Conservation (phyloP, 1,140 invertebrate genomes). For the Euschistus heros region DNA sequence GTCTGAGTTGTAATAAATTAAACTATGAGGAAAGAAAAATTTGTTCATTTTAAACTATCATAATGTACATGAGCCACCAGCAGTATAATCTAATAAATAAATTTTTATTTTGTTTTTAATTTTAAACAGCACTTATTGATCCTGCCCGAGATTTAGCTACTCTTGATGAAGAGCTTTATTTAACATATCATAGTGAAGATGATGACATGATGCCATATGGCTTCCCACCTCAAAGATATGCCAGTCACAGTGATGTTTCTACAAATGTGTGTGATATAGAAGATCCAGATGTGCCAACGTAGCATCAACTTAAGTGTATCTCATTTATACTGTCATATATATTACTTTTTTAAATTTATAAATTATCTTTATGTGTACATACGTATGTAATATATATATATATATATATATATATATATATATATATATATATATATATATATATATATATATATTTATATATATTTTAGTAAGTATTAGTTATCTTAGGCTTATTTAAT, state of each 20-base stretch:
- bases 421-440: background rate
- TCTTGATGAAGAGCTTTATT: conserved; percentile 63
- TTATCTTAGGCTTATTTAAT: background rate
- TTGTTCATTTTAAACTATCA: too few relatives aligned
- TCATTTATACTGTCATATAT: conserved; percentile 1
- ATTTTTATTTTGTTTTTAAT: too few relatives aligned
- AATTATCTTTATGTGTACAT: background rate
- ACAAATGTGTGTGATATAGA: conserved; percentile 85
- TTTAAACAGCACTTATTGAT: conserved; percentile 36
- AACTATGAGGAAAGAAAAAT: too few relatives aligned
- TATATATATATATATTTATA: background rate
- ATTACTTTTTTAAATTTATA: conserved; percentile 1
- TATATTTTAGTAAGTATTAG: background rate
- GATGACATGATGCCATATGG: conserved; percentile 53
- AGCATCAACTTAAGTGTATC: conserved; percentile 23
- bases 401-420: background rate
- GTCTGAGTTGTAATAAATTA: too few relatives aligned
- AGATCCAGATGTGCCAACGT: conserved; percentile 54
- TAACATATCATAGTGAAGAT: conserved; percentile 64
- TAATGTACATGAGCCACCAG: too few relatives aligned
- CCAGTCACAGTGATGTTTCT: conserved; percentile 71
- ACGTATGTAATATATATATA: background rate
- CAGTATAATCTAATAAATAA: too few relatives aligned
- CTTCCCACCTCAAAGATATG: conserved; percentile 44
- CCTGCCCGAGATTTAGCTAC: conserved; percentile 52